Conservation (phyloP, 35 echinoderm and acorn worm species). For the Apostichopus japonicus region DNA sequence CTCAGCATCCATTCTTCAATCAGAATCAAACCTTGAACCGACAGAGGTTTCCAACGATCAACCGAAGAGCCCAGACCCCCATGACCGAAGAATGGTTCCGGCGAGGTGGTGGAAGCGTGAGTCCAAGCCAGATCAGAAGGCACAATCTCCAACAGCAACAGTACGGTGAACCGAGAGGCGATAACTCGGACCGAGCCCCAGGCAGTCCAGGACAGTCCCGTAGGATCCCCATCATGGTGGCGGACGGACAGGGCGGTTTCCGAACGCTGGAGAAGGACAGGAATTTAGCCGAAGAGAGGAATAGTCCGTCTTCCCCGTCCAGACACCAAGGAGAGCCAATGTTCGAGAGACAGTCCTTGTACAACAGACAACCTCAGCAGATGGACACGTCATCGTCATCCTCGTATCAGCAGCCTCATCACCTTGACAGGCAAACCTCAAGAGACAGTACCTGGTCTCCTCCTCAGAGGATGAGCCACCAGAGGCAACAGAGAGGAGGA, state of each 20-base stretch:
- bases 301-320: background rate
- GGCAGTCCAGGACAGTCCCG: slow-evolving; percentile 37
- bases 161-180: background rate
- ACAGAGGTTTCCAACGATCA: slow-evolving; percentile 40
- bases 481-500: background rate
- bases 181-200: background rate
- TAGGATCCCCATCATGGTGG: slow-evolving; percentile 50
- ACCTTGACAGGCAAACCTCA: slow-evolving; percentile 8
- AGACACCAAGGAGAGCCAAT: background rate
- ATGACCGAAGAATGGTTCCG: slow-evolving; percentile 37
- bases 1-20: slow-evolving; percentile 24
- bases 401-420: background rate
- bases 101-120: slow-evolving; percentile 26
- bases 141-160: slow-evolving; percentile 5
- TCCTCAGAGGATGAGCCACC: background rate
- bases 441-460: background rate
- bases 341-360: slow-evolving; percentile 6
- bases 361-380: background rate
- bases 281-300: background rate
- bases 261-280: slow-evolving; percentile 30
- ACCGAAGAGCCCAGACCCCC: slow-evolving; percentile 18
- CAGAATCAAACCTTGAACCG: slow-evolving; percentile 46
- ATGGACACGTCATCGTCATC: background rate
- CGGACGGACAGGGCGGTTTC: slow-evolving; percentile 47
- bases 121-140: slow-evolving; percentile 42